A percentile compares a stretch with the other conserved stretches of the same genome.
Evolutionary conservation across 2,113 vertebrate species (phyloP).

Genomic region (Bos javanicus): DNA sequence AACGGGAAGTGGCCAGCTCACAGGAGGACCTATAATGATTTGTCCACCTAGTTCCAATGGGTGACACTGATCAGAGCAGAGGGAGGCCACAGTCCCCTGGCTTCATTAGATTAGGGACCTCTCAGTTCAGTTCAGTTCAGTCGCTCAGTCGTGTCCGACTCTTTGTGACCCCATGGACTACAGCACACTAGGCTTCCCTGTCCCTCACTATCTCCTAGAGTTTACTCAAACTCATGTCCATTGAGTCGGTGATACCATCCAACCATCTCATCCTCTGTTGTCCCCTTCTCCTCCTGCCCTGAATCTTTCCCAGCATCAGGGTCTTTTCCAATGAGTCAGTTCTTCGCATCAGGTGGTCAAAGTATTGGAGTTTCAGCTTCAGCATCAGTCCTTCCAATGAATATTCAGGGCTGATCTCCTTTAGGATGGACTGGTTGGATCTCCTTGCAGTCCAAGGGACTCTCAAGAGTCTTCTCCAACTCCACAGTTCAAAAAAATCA

Average conservation of each 20-base stretch:
- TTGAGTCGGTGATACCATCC: not conserved
- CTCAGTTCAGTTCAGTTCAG: not conserved
- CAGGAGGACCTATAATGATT: not conserved
- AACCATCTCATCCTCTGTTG: not conserved
- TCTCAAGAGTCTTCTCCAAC: not conserved
- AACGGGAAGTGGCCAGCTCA: accelerated
- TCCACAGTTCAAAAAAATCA: not conserved
- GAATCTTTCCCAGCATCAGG: not conserved
- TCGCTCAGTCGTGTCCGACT: accelerated
- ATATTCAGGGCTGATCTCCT: not conserved
- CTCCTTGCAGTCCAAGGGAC: not conserved
- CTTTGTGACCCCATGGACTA: not conserved
- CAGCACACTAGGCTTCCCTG: not conserved
- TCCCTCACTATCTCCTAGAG: not conserved
- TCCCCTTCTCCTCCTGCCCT: not conserved
- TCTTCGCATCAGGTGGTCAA: not conserved
- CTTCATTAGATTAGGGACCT: not conserved
- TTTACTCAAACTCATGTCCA: not conserved
- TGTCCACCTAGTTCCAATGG: not conserved
- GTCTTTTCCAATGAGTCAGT: not conserved
- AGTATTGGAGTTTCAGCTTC: not conserved
- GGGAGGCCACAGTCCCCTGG: accelerated
- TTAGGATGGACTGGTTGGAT: not conserved
- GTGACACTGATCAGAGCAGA: not conserved
- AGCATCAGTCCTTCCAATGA: not conserved